Conservation (phyloP, 2,113 vertebrate species). For the Aptenodytes patagonicus region DNA sequence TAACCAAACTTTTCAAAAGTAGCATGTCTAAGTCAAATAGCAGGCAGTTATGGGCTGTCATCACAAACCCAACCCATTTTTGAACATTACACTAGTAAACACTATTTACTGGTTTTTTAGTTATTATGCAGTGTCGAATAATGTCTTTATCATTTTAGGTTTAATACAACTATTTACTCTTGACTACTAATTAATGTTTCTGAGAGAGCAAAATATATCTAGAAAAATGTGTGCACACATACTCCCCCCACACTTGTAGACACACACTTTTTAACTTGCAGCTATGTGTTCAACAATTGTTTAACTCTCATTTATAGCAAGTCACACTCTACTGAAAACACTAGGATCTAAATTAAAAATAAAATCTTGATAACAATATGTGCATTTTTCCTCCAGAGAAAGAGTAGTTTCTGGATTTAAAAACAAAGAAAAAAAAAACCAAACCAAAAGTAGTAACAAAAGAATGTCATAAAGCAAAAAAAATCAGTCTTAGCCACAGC, state of each 20-base stretch:
- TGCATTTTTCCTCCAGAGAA: neutral
- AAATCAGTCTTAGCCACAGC: neutral
- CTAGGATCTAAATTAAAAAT: neutral
- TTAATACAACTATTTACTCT: neutral
- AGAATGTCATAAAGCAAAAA: neutral
- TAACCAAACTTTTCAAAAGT: neutral
- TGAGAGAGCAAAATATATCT: neutral
- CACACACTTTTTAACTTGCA: neutral
- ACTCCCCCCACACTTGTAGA: fast-evolving
- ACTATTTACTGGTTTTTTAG: neutral
- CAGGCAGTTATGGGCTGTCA: neutral
- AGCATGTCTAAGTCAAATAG: neutral
- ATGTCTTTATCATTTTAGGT: neutral
- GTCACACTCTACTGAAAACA: neutral
- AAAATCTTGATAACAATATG: neutral
- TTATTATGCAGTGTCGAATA: neutral
- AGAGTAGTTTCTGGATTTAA: neutral
- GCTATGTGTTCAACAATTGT: neutral
- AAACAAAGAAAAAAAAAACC: neutral
- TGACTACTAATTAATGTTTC: neutral
- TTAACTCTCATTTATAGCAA: neutral
- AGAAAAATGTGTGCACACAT: neutral
- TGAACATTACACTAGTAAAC: neutral
- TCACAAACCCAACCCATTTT: neutral
- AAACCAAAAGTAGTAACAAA: neutral